Evolutionary conservation across 2,113 vertebrate species (phyloP), one percentile per base, ranked within the genome.

Genomic region (Delphinus delphis): DNA sequence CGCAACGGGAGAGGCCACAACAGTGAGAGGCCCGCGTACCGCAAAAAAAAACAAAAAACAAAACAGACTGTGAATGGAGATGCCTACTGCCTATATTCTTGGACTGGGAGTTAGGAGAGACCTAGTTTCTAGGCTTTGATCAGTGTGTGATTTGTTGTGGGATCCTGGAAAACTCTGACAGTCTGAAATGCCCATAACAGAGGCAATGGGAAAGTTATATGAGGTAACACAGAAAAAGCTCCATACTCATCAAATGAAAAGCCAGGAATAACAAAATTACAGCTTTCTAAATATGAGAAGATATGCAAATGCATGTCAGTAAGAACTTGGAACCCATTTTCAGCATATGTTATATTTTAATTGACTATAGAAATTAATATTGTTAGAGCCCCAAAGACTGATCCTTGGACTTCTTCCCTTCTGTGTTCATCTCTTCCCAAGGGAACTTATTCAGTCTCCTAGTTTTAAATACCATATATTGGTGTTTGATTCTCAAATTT

Each of bases 81-180:
- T 82, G 18, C 36, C 71, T 84, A 3, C 79, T 85, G 71, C 26
- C 70, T 88, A 79, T 36, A 76, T 68, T 76, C 79, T 94, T 67
- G 25, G 36, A 55, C 65, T 81, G 50, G 41, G n/a, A 74, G 58
- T 95, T 80, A 68, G 71, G 33, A 38, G n/a, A 84, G 70, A 80
- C 79, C 41, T 70, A 62, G 36, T 95, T 88, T 97, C 63, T 91
- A 88, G 79, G 33, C 41, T 93, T 88, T 85, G 53, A 38, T 91
- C 53, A 21, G 11, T 50, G 62, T 88, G 58, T 95, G 62, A 67
- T 84, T 79, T 93, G 33, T 71, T 82, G 11, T 63, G 13, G 81
- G 71, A 81, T 50, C 60, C 44, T 25, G 17, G 82, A 91, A 90
- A 91, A 83, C 63, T 68, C 53, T 77, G 38, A 7, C 38, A 23